Base-by-base conservation (phyloP, 2,888 invertebrate genomes). In the Thecocarcelia acutangulata region DNA sequence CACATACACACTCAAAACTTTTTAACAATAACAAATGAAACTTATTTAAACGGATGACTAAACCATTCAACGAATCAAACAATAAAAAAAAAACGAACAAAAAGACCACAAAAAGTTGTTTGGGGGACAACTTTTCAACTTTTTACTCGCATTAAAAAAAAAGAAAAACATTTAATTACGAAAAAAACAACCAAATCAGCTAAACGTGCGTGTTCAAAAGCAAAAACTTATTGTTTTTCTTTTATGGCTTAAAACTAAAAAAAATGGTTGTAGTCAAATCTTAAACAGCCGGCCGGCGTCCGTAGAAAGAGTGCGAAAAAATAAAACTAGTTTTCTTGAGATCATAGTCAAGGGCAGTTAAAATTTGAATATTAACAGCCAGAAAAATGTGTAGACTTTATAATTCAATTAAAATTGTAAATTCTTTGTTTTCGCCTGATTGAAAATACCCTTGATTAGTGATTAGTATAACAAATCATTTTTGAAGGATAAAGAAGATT, bases 221-320 rank as follows among this genome's bases (percentile, higher is more conserved):
- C 24, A 58, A 3, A 58, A 40, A 48, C 0, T 37, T 12, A 13
- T 28, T 33, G 33, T 9, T 33, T 33, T 33, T 33, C 3, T 33
- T 9, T 5, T 33, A 6, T 33, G 33, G 33, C 17, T 8, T 6
- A 33, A 12, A 33, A 9, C 12, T 6, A 50, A 21, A 28, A 28
- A 3, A 24, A n/a, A n/a, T 46, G 12, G 58, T 69, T 33, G 12
- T 19, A 15, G 6, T 3, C 19, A 40, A 50, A 52, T 56, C 12
- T 5, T 24, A 37, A 70, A 54, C 59, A 19, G 40, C 77, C 77
- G 77, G 77, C 70, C 70, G 77, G 77, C 69, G 13, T 24, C 19
- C 2, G 48, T 9, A 52, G 8, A 33, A 17, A 46, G n/a, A n/a
- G n/a, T n/a, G n/a, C n/a, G n/a, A n/a, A 9, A 33, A 33, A 33